Base-by-base conservation (phyloP, 1,140 invertebrate genomes). In the Brachionus plicatilis region DNA sequence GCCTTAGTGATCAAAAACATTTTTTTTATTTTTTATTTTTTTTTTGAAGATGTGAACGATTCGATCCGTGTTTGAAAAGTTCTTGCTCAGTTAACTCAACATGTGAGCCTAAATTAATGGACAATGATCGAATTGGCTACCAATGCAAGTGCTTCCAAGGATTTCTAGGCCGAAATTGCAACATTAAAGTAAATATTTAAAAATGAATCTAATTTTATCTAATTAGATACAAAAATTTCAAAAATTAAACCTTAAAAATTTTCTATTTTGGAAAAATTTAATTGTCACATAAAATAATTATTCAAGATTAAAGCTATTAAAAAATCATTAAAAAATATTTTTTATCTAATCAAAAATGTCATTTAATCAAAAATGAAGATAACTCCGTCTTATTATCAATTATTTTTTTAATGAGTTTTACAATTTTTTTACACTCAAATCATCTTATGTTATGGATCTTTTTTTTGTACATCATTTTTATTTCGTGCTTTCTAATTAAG, bases 61-160 rank as follows among this genome's bases (percentile, higher is more conserved):
- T 17, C 20, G 79, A 82, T 82, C 79, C 79, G 45, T 82, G 79
- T 27, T 20, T 65, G 7, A 60, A 65, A 12, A 82, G 37, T 27
- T 41, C 53, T 56, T 82, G 79, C 41, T 68, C 79, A n/a, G 8
- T 82, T 1, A 60, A 82, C 27, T 60, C 79, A 65, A 82, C 53
- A 24, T 82, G 79, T 68, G 53, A 65, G 14, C 33, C 79, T 20
- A 43, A 68, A 82, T 47, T 50, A n/a, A 24, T 65, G 4, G 43
- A 33, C 8, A 60, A 60, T 37, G 53, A 82, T 41, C 53, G 66
- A 20, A 82, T 82, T 20, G 53, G 50, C 27, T 82, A 82, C 11
- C 53, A 84, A n/a, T 89, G 88, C 83, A 50, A 78, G 5, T 84
- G 68, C 53, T 84, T 84, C 20, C 20, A 47, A 27, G 70, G 70